These are phyloP conservation scores for Amiota mariae DNA, from an alignment of 2,888 invertebrate species.

Conservation along the genomic window DNA sequence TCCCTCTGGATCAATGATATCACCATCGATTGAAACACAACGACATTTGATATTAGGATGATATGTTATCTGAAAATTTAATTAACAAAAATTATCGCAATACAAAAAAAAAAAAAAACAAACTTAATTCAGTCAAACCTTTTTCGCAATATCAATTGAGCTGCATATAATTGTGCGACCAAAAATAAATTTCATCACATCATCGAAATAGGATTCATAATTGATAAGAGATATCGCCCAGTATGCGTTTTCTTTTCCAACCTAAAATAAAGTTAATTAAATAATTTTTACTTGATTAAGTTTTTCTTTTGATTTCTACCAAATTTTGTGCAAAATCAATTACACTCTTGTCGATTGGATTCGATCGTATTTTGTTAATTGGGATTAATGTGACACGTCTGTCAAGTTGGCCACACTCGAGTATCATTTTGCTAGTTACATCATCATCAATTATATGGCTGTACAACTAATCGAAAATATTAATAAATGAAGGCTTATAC, in stretches of 20 bases:
- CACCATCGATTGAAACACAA: constrained; percentile 92
- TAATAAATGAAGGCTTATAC: constrained; percentile 4
- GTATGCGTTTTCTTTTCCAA: constrained; percentile 86
- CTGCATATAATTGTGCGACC: constrained; percentile 89
- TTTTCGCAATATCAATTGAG: constrained; percentile 85
- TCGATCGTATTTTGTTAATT: constrained; percentile 86
- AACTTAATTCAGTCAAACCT: constrained; percentile 48
- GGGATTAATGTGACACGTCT: constrained; percentile 91
- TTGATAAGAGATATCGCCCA: constrained; percentile 86
- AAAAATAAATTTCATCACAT: constrained; percentile 92
- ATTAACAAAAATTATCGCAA: background rate
- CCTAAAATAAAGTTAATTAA: constrained; percentile 72
- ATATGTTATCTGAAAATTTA: constrained; percentile 79
- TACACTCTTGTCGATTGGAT: constrained; percentile 77
- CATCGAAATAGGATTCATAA: constrained; percentile 78
- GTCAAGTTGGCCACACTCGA: constrained; percentile 87
- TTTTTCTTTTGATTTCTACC: constrained; percentile 70
- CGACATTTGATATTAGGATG: constrained; percentile 80
- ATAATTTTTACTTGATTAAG: too few relatives aligned
- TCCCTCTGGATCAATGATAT: constrained; percentile 92
- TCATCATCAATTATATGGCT: constrained; percentile 94
- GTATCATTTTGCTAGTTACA: constrained; percentile 85
- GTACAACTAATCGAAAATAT: constrained; percentile 78
- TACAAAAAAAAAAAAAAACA: too few relatives aligned
- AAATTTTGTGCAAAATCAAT: constrained; percentile 81